A percentile compares a stretch with the other conserved stretches of the same genome.
Evolutionary conservation across 2,797 vertebrate genomes (phyloP).

Genomic region (Epinephelus awoara): DNA sequence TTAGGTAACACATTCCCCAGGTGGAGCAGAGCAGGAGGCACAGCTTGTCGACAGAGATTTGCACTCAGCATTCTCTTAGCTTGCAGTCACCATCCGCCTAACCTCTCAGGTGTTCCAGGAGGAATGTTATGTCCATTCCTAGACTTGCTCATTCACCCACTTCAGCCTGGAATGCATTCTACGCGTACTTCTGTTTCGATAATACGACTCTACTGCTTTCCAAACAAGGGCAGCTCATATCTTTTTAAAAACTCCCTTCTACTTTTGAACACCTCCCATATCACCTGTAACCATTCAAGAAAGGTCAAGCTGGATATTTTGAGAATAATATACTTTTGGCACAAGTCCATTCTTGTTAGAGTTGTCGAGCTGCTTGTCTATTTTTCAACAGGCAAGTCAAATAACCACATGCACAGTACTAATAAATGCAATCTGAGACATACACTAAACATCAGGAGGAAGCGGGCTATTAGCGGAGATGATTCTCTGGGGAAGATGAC

Average conservation of each 20-base stretch:
- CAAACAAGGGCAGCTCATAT: slow-evolving; percentile 22
- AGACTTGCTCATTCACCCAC: slow-evolving; percentile 63
- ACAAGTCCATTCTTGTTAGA: slow-evolving; percentile 70
- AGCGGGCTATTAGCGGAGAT: background rate
- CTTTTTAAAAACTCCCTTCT: slow-evolving; percentile 22
- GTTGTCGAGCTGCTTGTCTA: slow-evolving; percentile 58
- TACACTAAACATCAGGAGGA: slow-evolving; percentile 44
- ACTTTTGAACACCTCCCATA: slow-evolving; percentile 23
- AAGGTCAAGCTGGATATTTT: slow-evolving; percentile 36
- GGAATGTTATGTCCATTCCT: slow-evolving; percentile 77
- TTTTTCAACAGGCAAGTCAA: slow-evolving; percentile 62
- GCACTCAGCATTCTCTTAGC: slow-evolving; percentile 77
- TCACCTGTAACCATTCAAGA: slow-evolving; percentile 30
- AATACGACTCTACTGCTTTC: slow-evolving; percentile 19
- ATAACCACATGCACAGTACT: slow-evolving; percentile 63
- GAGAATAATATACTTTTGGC: slow-evolving; percentile 37
- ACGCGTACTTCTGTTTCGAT: slow-evolving; percentile 32
- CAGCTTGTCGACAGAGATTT: slow-evolving; percentile 80
- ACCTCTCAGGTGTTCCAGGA: slow-evolving; percentile 77
- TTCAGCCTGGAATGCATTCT: slow-evolving; percentile 68
- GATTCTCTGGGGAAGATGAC: slow-evolving; percentile 17
- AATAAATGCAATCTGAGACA: slow-evolving; percentile 62
- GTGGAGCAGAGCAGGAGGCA: slow-evolving; percentile 73
- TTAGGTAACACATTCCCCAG: slow-evolving; percentile 85
- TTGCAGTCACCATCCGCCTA: slow-evolving; percentile 70